These are phyloP conservation scores for Pristionchus exspectatus DNA, from an alignment of 2,888 invertebrate genomes.

Conservation along the genomic window DNA sequence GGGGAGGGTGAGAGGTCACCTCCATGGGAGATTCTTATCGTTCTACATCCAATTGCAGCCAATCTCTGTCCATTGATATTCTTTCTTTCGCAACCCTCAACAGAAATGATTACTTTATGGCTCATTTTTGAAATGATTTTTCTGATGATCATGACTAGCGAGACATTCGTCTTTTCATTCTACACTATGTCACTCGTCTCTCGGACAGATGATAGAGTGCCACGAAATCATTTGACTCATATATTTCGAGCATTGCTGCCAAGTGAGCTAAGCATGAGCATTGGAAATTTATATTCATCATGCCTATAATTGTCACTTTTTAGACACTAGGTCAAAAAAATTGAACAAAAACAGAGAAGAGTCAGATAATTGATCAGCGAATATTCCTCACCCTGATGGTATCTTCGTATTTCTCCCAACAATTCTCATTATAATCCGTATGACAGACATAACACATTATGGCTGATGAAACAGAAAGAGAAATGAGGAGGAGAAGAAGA, in stretches of 20 bases:
- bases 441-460: constrained; percentile 47
- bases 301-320: too few relatives aligned
- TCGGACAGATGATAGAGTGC: too few relatives aligned
- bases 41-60: constrained; percentile 36
- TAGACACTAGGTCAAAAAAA: too few relatives aligned
- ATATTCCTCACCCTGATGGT: not conserved
- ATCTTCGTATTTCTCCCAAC: constrained; percentile 31
- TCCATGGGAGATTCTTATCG: not conserved
- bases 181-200: not conserved
- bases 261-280: too few relatives aligned
- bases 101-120: not conserved
- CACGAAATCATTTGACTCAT: too few relatives aligned
- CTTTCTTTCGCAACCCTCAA: constrained; percentile 20
- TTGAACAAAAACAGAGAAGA: not conserved
- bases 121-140: too few relatives aligned
- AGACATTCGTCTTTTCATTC: not conserved
- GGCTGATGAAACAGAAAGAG: constrained; percentile 16
- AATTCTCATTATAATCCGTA: constrained; percentile 13
- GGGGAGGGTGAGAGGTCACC: not conserved
- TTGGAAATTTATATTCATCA: too few relatives aligned
- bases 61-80: not conserved
- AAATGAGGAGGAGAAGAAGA: constrained; percentile 19
- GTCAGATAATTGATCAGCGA: not conserved
- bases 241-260: too few relatives aligned
- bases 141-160: too few relatives aligned